Percentiles rank a stretch among this genome's conserved stretches.
Evolutionary conservation across 2,888 invertebrate species (phyloP).

Genomic region (Teleogryllus oceanicus): DNA sequence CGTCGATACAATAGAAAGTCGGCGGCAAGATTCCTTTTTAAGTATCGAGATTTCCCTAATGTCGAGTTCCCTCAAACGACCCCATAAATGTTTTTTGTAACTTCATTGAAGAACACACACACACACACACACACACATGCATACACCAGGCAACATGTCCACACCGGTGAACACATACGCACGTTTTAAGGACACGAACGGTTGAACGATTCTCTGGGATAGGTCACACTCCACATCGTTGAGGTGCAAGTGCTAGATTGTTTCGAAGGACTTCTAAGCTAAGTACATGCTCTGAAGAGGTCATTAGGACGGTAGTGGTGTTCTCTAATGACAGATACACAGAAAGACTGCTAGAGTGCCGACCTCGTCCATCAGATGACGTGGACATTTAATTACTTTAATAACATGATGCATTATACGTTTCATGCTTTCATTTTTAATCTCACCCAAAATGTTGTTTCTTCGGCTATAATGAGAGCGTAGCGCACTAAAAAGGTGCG

Average conservation of each 20-base stretch:
- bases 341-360: not conserved
- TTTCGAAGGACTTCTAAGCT: not conserved
- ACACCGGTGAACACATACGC: no score
- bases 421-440: constrained; percentile 2
- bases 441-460: not conserved
- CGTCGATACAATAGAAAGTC: not conserved
- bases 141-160: no score
- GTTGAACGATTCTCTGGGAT: no score
- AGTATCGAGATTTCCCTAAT: constrained; percentile 11
- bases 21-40: not conserved
- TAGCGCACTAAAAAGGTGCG: not conserved
- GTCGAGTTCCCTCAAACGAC: not conserved
- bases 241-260: not conserved
- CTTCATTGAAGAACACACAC: not conserved
- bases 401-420: constrained; percentile 18
- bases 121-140: no score
- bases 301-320: not conserved
- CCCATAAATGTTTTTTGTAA: not conserved
- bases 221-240: no score
- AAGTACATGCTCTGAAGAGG: not conserved
- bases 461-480: constrained; percentile 18
- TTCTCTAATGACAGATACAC: not conserved
- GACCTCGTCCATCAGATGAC: constrained; percentile 6
- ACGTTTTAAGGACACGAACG: no score
- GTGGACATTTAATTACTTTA: not conserved